Conservation (phyloP, 2,113 vertebrate species). For the Hydropotes inermis region DNA sequence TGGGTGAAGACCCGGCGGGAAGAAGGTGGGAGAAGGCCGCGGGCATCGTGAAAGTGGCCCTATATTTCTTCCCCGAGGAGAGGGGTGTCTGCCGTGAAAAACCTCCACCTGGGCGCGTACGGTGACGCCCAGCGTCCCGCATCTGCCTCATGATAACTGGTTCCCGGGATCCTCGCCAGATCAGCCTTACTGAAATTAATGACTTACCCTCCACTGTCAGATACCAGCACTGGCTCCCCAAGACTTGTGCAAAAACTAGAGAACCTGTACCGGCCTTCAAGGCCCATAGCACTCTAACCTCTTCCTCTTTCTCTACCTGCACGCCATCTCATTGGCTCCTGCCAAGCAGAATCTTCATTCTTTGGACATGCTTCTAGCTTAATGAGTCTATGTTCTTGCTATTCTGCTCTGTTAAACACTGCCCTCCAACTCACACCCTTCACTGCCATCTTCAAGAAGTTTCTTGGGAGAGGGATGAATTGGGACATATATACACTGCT, state of each 20-base stretch:
- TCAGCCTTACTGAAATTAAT: background rate
- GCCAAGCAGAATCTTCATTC: background rate
- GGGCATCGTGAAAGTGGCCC: background rate
- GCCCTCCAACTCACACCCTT: background rate
- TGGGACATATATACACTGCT: background rate
- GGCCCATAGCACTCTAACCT: background rate
- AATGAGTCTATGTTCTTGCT: background rate
- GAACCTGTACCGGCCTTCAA: background rate
- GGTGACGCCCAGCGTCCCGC: background rate
- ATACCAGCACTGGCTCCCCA: too few relatives aligned
- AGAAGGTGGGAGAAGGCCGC: too few relatives aligned
- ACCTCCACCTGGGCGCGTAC: background rate
- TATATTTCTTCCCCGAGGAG: background rate
- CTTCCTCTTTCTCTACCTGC: background rate
- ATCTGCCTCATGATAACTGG: background rate
- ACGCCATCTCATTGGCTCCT: background rate
- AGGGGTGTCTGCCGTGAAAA: background rate
- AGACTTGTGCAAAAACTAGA: background rate
- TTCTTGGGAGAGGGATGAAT: background rate
- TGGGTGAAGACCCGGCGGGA: background rate
- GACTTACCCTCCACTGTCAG: too few relatives aligned
- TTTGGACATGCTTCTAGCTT: background rate
- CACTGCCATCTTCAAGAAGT: background rate
- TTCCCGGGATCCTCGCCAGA: background rate
- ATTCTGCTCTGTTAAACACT: background rate